phyloP scores from a whole-genome alignment of 2,113 vertebrate genomes.

The rabbit (Oryctolagus cuniculus) region mOryCun1.1 NC_091440.1:85401501-85402000 shows the following conservation, averaged over 20 bases:
- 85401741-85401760: not conserved
- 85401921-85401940: not conserved
- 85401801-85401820: not conserved
- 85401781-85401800: constrained; percentile 3
- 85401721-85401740: not conserved
- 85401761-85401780: not conserved
- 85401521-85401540: not conserved
- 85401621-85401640: not conserved
- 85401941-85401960: not conserved
- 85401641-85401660: not conserved
- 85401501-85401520: not conserved
- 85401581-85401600: not conserved
- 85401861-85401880: not conserved
- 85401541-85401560: not conserved
- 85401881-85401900: not conserved
- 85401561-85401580: not conserved
- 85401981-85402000: not conserved
- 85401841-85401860: not conserved
- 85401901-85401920: not conserved
- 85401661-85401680: not conserved
- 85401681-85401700: not conserved
- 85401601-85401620: not conserved
- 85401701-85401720: not conserved
- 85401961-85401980: not conserved
- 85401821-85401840: not conserved